A percentile compares a stretch with the other conserved stretches of the same genome.
These are phyloP conservation scores for Xenopus laevis DNA, from an alignment of 2,113 vertebrate genomes.

Conservation along the genomic window DNA sequence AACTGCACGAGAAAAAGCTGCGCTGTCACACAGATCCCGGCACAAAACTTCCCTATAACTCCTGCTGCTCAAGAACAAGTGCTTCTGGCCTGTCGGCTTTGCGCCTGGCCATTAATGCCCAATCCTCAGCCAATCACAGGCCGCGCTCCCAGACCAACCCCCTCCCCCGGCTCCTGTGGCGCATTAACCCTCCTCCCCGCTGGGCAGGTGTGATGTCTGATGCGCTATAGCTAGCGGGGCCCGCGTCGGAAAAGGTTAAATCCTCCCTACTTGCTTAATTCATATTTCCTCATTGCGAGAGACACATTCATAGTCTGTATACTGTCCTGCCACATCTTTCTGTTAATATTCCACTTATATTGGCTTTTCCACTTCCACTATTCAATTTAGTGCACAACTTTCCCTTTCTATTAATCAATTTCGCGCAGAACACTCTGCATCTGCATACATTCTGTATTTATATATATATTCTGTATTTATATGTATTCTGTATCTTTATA, in stretches of 20 bases:
- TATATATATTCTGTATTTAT: too few relatives aligned
- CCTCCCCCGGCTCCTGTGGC: background rate
- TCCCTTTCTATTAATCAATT: too few relatives aligned
- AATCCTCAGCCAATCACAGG: conserved; percentile 78
- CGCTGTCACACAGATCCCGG: background rate
- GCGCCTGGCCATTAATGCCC: conserved; percentile 82
- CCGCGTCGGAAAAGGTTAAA: background rate
- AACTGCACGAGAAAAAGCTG: conserved; percentile 38
- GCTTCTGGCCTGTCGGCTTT: conserved; percentile 52
- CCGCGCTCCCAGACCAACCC: rapidly evolving
- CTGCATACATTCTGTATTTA: too few relatives aligned
- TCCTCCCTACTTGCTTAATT: background rate
- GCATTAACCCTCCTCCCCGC: background rate
- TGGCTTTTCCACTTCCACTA: too few relatives aligned
- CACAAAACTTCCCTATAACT: background rate
- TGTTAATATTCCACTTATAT: too few relatives aligned
- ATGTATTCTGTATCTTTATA: too few relatives aligned
- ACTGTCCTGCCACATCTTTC: too few relatives aligned
- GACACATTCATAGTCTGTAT: too few relatives aligned
- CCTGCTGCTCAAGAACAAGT: conserved; percentile 41
- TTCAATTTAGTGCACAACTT: too few relatives aligned
- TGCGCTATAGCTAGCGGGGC: background rate
- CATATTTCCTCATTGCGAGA: too few relatives aligned
- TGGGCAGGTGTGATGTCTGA: too few relatives aligned
- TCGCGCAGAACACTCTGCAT: too few relatives aligned